Evolutionary conservation across 2,888 invertebrate genomes (phyloP).

Genomic region (Tetragonula carbonaria): DNA sequence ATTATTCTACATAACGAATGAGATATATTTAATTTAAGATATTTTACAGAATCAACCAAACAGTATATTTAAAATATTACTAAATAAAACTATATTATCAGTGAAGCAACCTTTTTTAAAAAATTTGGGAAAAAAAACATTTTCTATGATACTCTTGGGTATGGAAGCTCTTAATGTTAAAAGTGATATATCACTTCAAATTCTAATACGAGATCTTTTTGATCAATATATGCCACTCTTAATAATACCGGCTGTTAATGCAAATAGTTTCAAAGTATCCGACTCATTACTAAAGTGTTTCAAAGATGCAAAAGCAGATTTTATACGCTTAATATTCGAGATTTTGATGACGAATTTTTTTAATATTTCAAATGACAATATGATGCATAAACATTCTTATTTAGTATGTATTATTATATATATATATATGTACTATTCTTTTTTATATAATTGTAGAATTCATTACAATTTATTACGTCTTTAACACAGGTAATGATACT

Average conservation of each 20-base stretch:
- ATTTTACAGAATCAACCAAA: conserved; percentile 78
- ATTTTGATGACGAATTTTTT: conserved; percentile 76
- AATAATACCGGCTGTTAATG: conserved; percentile 66
- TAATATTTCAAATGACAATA: conserved; percentile 72
- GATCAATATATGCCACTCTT: conserved; percentile 79
- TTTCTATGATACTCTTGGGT: conserved; percentile 80
- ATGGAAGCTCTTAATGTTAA: conserved; percentile 76
- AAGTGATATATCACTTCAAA: conserved; percentile 77
- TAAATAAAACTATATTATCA: conserved; percentile 77
- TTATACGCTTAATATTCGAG: conserved; percentile 73
- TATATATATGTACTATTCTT: conserved; percentile 23
- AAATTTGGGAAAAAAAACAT: conserved; percentile 77
- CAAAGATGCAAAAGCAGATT: conserved; percentile 72
- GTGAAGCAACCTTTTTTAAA: conserved; percentile 74
- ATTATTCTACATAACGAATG: neutral
- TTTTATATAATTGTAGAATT: neutral
- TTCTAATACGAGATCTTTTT: conserved; percentile 77
- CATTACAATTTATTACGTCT: neutral
- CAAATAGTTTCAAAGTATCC: conserved; percentile 71
- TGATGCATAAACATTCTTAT: conserved; percentile 78
- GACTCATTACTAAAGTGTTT: conserved; percentile 78
- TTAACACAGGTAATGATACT: conserved; percentile 76
- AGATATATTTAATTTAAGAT: conserved; percentile 13
- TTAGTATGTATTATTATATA: conserved; percentile 71
- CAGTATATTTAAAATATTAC: conserved; percentile 74